Evolutionary conservation across 2,113 vertebrate genomes (phyloP), one percentile per base, ranked within the genome.

Genomic region (Scomber japonicus): DNA sequence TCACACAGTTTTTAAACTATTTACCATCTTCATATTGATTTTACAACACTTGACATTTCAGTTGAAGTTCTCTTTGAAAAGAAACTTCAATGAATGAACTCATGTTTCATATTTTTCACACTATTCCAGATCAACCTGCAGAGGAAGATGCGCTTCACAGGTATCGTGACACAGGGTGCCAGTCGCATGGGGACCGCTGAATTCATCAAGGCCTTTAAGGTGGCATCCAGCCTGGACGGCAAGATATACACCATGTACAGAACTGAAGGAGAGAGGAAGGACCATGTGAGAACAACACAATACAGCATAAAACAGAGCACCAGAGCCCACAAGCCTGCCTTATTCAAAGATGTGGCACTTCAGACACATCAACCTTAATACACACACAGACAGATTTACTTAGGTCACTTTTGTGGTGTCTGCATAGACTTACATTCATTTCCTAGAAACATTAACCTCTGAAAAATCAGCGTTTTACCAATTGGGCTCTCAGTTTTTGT

Each of bases 141-240:
- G 89, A 94, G 97, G 79, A 96, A 95, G 91, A 97, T 99, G 96
- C 84, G 94, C 10, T 89, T 99, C 59, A 96, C 94, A 0, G 98
- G 97, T 0, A 84, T 99, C 44, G 93, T 97, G 81, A 98, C 95
- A 0, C 98, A 99, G 89, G 98, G 98, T 0, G 98, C 98, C 45
- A 95, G 97, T 72, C 97, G 97, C 0, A 93, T 95, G 3, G 97
- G 97, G 16, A 86, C 89, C 1, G 83, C 93, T 0, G 97, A 99
- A 86, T 99, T 94, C 3, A 88, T 99, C 59, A 96, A 95, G 0
- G 86, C 93, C 70, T 99, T 97, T 93, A 98, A 97, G 84, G 95
- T 99, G 10, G 94, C 96, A 0, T 96, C 96, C 84, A 98, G 98
- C 82, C 78, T 94, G 7, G 94, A 97, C 0, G 97, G 98, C 7